Evolutionary conservation across 2,797 vertebrate species (phyloP), one percentile per base, ranked within the genome.

Genomic region (Crypturellus tataupa): DNA sequence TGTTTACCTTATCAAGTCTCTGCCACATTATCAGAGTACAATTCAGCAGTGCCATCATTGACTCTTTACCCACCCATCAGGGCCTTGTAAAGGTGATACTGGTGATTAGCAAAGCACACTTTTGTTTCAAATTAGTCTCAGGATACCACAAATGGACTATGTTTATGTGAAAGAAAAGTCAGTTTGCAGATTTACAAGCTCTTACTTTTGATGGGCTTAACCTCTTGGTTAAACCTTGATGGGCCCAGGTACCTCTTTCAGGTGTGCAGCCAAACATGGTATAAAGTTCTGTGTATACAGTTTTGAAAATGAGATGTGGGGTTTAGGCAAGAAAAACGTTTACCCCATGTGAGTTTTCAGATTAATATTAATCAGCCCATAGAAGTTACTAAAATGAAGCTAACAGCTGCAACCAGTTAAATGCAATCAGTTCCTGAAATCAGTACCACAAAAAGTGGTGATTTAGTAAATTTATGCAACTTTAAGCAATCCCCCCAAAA

Each of bases 371-470:
- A 68, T 60, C 55, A 77, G 29, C 27, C 60, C 56, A 33, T 17
- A 62, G 80, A 39, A 71, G 89, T 93, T 80, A 47, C 49, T 75
- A 33, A 89, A 92, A 58, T 55, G 46, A 59, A 80, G 29, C 35
- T 92, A 78, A 84, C 29, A 71, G 19, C 6, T 83, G 40, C 64
- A 23, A 82, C 87, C 60, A 85, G 37, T 51, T 51, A 51, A 51
- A 51, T 51, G 49, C 49, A 25, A 81, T 89, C 85, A 89, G 29
- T 46, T 89, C 29, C 69, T 63, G 10, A 92, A 87, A 91, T 78
- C 76, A 89, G 40, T 91, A 59, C 62, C 87, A 84, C 85, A 92
- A 92, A 78, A 84, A 89, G 39, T 40, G 7, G 25, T 59, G 62
- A 76, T 76, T 86, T 29, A 72, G 2, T 53, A 80, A 72, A 24